These are phyloP conservation scores for Cyprinodon variegatus DNA, from an alignment of 2,113 vertebrate genomes.

Conservation along the genomic window DNA sequence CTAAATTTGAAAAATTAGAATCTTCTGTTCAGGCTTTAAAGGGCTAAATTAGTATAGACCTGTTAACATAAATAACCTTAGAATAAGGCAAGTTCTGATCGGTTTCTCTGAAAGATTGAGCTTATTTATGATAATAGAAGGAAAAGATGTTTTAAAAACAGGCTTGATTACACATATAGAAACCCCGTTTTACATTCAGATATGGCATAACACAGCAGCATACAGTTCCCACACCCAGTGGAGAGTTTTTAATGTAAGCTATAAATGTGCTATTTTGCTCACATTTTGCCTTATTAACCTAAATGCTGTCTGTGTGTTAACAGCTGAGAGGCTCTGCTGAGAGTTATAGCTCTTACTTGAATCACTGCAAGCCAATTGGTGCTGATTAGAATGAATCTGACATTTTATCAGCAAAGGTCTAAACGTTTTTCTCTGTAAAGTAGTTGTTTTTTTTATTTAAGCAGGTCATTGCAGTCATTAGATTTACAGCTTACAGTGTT, in stretches of 20 bases:
- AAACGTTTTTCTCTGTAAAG: not conserved
- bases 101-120: not conserved
- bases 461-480: not conserved
- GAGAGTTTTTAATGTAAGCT: constrained; percentile 3
- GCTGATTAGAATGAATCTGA: not conserved
- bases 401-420: not conserved
- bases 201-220: not conserved
- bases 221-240: not conserved
- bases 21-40: no score
- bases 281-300: not conserved
- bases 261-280: not conserved
- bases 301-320: not conserved
- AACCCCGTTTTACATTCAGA: not conserved
- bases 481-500: not conserved
- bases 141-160: not conserved
- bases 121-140: not conserved
- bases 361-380: not conserved
- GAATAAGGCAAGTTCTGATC: not conserved
- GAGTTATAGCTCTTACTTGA: not conserved
- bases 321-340: not conserved
- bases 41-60: not conserved
- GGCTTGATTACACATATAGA: not conserved
- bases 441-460: not conserved
- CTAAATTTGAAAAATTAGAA: no score
- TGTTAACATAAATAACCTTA: not conserved